Percentiles rank a stretch among this genome's conserved stretches.
phyloP scores from a whole-genome alignment of 2,888 invertebrate genomes.

The Meiosimyza platycephala region DNA sequence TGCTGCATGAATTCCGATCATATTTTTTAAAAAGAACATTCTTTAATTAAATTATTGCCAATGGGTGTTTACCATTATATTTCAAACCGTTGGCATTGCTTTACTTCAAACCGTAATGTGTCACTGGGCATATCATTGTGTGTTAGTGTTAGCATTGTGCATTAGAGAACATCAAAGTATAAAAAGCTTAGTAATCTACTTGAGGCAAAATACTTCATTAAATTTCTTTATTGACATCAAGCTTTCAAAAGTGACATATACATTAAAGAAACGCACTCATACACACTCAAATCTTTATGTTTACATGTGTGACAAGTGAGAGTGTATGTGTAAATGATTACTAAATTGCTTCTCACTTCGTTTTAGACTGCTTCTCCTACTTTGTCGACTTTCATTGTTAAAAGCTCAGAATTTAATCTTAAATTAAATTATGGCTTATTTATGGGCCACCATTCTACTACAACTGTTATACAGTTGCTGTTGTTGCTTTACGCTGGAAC shows the following conservation, averaged over 20 bases:
- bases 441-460: not conserved
- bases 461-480: no score
- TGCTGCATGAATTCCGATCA: no score
- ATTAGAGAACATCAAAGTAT: not conserved
- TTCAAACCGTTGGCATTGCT: no score
- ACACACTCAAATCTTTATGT: not conserved
- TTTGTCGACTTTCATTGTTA: not conserved
- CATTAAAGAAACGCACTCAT: not conserved
- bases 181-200: conserved; percentile 23
- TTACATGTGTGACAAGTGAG: not conserved
- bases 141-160: no score
- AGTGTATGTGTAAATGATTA: not conserved
- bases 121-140: no score
- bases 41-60: no score
- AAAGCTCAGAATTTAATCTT: conserved; percentile 10
- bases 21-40: no score
- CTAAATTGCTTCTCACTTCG: conserved; percentile 22
- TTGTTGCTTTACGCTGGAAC: no score
- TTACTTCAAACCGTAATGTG: no score
- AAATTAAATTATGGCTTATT: conserved; percentile 27
- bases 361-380: not conserved
- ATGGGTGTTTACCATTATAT: no score
- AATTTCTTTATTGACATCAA: conserved; percentile 26
- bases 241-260: not conserved
- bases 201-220: conserved; percentile 26